Percentiles rank a stretch among this genome's conserved stretches.
Conservation (phyloP, 1,140 invertebrate species). For the Cyrtorhinus lividipennis region DNA sequence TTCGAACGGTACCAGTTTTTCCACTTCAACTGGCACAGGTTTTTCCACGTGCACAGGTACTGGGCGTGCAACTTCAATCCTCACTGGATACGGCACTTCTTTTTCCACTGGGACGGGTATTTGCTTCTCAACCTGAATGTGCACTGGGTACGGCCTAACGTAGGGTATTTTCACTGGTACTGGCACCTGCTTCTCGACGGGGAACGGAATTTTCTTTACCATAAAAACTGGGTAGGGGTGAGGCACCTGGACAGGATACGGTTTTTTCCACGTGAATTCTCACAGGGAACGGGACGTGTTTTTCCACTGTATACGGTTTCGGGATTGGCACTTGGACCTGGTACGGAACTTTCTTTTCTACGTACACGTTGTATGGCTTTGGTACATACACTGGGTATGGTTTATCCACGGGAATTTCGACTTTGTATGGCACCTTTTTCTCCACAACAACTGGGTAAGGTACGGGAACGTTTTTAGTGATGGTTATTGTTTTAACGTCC, state of each 20-base stretch:
- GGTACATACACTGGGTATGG: background rate
- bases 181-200: background rate
- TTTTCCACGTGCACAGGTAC: background rate
- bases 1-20: background rate
- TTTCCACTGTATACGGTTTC: background rate
- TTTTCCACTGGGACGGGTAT: background rate
- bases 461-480: background rate
- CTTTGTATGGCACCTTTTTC: background rate
- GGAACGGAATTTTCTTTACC: background rate
- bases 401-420: background rate
- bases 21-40: background rate
- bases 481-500: background rate
- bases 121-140: background rate
- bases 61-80: background rate
- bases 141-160: background rate
- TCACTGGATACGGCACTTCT: background rate
- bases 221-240: background rate
- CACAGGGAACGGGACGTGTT: background rate
- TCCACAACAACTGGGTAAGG: background rate
- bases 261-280: background rate
- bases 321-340: background rate
- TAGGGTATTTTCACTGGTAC: background rate
- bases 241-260: background rate
- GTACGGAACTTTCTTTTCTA: conserved; percentile 5
- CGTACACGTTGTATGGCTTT: background rate